Conservation (phyloP, 2,797 vertebrate genomes). For the Siniperca undulata region DNA sequence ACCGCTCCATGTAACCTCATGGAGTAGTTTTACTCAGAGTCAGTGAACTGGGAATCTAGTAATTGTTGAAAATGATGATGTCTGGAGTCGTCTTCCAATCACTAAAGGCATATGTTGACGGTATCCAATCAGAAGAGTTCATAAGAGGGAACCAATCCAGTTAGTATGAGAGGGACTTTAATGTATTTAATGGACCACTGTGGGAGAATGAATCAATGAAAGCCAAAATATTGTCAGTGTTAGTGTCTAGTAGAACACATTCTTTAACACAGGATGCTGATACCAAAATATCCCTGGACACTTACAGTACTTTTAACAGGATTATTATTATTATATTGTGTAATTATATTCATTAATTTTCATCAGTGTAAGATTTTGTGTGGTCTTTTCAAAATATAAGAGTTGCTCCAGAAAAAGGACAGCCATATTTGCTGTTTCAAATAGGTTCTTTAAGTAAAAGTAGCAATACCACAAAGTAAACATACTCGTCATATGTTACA, state of each 20-base stretch:
- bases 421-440: neutral
- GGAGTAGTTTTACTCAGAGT: neutral
- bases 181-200: neutral
- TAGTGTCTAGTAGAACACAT: neutral
- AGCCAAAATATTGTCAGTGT: neutral
- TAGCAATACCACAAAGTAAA: neutral
- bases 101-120: neutral
- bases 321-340: neutral
- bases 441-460: too few species aligned
- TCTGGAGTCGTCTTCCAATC: neutral
- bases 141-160: slow-evolving; percentile 1
- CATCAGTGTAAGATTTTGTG: neutral
- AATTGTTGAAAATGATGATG: neutral
- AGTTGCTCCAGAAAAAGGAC: neutral
- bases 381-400: neutral
- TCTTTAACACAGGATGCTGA: neutral
- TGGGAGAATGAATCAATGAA: neutral
- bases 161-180: neutral
- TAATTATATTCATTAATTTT: neutral
- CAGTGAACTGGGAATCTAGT: neutral
- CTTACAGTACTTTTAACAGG: neutral
- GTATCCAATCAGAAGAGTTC: slow-evolving; percentile 1
- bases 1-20: neutral
- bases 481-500: neutral
- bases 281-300: neutral